A percentile compares a stretch with the other conserved stretches of the same genome.
phyloP scores from a whole-genome alignment of 2,797 vertebrate genomes.

The Dryobates pubescens region DNA sequence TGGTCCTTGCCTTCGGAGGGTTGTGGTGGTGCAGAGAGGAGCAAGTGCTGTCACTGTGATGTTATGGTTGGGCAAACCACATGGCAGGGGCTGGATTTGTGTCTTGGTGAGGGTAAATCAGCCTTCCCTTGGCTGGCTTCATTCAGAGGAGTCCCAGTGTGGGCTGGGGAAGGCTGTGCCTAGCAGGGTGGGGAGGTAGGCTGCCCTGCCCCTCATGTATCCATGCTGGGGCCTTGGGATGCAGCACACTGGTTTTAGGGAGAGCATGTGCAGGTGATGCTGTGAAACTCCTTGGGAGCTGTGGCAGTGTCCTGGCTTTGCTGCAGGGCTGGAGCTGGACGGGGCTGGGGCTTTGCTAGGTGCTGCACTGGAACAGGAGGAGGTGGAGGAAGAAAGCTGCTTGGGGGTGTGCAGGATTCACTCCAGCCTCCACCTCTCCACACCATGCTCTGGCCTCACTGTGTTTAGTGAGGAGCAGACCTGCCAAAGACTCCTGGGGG shows the following conservation, averaged over 20 bases:
- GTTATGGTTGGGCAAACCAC: accelerated
- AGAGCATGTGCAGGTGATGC: accelerated
- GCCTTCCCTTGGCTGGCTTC: neutral
- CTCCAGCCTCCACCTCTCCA: neutral
- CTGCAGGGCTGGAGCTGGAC: neutral
- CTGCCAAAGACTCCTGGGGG: accelerated
- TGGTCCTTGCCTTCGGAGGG: accelerated
- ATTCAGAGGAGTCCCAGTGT: accelerated
- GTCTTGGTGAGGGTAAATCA: accelerated
- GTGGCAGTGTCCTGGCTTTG: neutral
- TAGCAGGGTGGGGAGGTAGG: neutral
- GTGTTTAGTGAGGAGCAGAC: neutral
- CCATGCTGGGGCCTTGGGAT: neutral
- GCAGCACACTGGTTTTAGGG: neutral
- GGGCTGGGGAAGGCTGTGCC: neutral
- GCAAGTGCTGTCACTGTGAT: accelerated
- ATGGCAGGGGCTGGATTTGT: neutral
- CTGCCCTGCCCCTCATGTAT: neutral
- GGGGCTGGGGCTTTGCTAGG: accelerated
- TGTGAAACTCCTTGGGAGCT: neutral
- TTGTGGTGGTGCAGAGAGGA: neutral
- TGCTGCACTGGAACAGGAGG: neutral
- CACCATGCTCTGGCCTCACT: accelerated
- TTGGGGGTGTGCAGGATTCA: neutral
- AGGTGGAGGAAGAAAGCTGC: neutral